phyloP scores from a whole-genome alignment of 1,140 invertebrate species.

The Lerema accius region DNA sequence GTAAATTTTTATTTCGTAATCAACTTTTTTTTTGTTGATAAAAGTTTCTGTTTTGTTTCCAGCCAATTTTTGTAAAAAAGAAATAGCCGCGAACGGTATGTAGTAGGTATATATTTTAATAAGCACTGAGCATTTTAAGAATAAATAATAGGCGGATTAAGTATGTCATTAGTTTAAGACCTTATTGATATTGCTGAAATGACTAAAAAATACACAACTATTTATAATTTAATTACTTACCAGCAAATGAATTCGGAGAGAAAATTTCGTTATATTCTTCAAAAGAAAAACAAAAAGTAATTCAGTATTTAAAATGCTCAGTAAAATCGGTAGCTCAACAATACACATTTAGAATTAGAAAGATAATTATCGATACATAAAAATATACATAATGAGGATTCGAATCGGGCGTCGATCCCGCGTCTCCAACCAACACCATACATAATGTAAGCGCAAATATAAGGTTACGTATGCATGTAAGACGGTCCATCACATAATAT shows the following conservation, averaged over 20 bases:
- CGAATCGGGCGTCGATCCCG: background rate
- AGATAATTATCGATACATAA: slow-evolving; percentile 17
- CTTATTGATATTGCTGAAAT: background rate
- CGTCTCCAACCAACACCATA: slow-evolving; percentile 60
- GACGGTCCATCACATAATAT: slow-evolving; percentile 48
- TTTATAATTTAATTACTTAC: too few relatives aligned
- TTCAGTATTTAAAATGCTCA: slow-evolving; percentile 46
- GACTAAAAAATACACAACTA: too few relatives aligned
- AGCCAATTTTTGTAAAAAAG: slow-evolving; percentile 22
- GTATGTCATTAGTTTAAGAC: background rate
- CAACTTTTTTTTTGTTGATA: too few relatives aligned
- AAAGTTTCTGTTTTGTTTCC: slow-evolving; percentile 1
- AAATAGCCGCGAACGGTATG: slow-evolving; percentile 48
- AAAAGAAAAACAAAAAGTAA: slow-evolving; percentile 1
- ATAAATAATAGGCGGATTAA: background rate
- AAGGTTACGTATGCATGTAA: slow-evolving; percentile 50
- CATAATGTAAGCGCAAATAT: slow-evolving; percentile 60
- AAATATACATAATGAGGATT: slow-evolving; percentile 35
- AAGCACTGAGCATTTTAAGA: slow-evolving; percentile 47
- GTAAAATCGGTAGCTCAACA: slow-evolving; percentile 38
- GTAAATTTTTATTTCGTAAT: too few relatives aligned
- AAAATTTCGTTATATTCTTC: too few relatives aligned
- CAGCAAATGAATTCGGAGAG: too few relatives aligned
- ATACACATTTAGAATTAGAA: slow-evolving; percentile 33
- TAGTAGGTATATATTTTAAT: slow-evolving; percentile 16